These are phyloP conservation scores for Stomatorhinus ivindoensis DNA, from an alignment of 2,113 vertebrate species.

Conservation along the genomic window DNA sequence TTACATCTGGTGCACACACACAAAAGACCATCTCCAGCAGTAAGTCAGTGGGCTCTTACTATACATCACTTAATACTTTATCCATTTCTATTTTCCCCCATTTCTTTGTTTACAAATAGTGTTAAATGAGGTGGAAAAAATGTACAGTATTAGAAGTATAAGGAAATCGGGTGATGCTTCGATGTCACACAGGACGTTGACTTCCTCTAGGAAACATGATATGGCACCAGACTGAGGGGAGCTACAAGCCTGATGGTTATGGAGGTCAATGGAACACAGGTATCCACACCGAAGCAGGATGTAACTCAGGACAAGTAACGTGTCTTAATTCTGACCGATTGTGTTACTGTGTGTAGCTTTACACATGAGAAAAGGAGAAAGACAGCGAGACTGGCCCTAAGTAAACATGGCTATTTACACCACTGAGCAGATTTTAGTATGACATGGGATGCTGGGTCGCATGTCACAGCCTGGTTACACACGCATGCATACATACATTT, in stretches of 20 bases:
- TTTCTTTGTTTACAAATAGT: slow-evolving; percentile 62
- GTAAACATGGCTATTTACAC: slow-evolving; percentile 47
- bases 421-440: slow-evolving; percentile 49
- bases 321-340: slow-evolving; percentile 64
- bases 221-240: slow-evolving; percentile 69
- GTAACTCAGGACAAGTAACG: slow-evolving; percentile 65
- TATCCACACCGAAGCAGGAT: slow-evolving; percentile 56
- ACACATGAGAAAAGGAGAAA: not conserved
- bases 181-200: not conserved
- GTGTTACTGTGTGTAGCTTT: not conserved
- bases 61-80: slow-evolving; percentile 58
- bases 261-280: slow-evolving; percentile 49
- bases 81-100: slow-evolving; percentile 31
- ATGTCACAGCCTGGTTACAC: slow-evolving; percentile 63
- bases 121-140: slow-evolving; percentile 45
- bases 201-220: slow-evolving; percentile 40
- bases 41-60: slow-evolving; percentile 63
- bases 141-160: slow-evolving; percentile 54
- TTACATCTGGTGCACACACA: slow-evolving; percentile 72
- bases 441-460: slow-evolving; percentile 49
- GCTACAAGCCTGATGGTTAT: slow-evolving; percentile 43
- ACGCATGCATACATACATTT: slow-evolving; percentile 64
- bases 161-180: slow-evolving; percentile 50
- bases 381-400: slow-evolving; percentile 20
- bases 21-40: slow-evolving; percentile 62